Conservation (phyloP, 2,888 invertebrate species). For the Pachydiplax longipennis region DNA sequence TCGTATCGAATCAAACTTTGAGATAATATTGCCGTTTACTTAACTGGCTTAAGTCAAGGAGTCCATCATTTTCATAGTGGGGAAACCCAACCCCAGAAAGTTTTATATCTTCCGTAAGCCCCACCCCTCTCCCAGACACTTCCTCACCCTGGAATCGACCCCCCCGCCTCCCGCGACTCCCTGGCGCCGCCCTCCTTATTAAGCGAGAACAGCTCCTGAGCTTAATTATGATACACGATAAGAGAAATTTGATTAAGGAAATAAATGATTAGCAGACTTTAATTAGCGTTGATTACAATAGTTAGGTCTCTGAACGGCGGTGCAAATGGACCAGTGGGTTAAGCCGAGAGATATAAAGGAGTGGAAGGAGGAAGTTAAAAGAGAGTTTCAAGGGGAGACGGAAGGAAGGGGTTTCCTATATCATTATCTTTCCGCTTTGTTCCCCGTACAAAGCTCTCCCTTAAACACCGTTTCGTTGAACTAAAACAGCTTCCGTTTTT, state of each 20-base stretch:
- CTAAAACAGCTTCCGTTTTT: not conserved
- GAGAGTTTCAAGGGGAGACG: not conserved
- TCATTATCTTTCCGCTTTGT: not conserved
- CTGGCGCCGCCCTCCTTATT: conserved; percentile 46
- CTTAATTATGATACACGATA: conserved; percentile 52
- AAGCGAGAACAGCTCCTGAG: conserved; percentile 49
- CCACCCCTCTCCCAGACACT: not conserved
- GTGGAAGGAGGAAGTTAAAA: not conserved
- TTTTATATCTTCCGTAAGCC: not conserved
- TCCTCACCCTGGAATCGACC: not conserved
- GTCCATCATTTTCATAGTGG: not conserved
- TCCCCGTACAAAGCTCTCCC: not conserved
- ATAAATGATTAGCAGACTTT: conserved; percentile 53
- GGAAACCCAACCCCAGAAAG: not conserved
- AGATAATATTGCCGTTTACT: not conserved
- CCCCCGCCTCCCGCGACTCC: not conserved
- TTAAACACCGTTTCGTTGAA: not conserved
- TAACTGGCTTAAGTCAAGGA: not conserved
- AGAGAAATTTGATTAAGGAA: conserved; percentile 51
- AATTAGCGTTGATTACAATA: conserved; percentile 52
- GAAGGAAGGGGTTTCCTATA: not conserved
- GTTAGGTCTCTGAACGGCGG: conserved; percentile 25
- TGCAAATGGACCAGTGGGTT: conserved; percentile 9
- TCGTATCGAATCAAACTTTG: not conserved
- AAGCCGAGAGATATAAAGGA: not conserved